Conservation (phyloP, 2,797 vertebrate genomes). For the Sciurus vulgaris region DNA sequence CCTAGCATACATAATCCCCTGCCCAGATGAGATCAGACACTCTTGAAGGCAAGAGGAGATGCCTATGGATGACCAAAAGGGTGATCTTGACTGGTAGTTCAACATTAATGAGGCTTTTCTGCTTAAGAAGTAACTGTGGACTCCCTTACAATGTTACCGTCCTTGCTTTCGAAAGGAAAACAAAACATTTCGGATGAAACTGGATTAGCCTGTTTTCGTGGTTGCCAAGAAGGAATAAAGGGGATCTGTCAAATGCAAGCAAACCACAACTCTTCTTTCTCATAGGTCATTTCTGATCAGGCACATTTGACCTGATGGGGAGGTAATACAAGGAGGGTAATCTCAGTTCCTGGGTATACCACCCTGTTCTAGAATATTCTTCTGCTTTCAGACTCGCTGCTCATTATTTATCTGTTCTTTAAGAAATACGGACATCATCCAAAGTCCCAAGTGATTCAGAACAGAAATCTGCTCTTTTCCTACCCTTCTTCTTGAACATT, state of each 20-base stretch:
- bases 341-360: neutral
- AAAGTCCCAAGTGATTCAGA: neutral
- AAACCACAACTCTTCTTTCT: neutral
- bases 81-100: neutral
- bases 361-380: neutral
- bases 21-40: neutral
- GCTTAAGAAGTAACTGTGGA: neutral
- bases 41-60: neutral
- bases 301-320: conserved; percentile 20
- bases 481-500: neutral
- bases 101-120: conserved; percentile 8
- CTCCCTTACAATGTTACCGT: conserved; percentile 23
- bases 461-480: conserved; percentile 42
- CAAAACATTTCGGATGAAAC: conserved; percentile 75
- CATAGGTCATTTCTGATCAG: neutral
- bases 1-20: neutral
- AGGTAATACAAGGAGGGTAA: neutral
- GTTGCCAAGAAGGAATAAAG: conserved; percentile 72
- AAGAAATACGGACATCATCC: conserved; percentile 6
- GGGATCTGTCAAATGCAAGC: conserved; percentile 67
- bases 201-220: conserved; percentile 78
- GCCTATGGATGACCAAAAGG: neutral
- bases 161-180: conserved; percentile 59
- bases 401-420: neutral
- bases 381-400: neutral